These are phyloP conservation scores for Planococcus citri DNA, from an alignment of 1,140 invertebrate genomes.

Conservation along the genomic window DNA sequence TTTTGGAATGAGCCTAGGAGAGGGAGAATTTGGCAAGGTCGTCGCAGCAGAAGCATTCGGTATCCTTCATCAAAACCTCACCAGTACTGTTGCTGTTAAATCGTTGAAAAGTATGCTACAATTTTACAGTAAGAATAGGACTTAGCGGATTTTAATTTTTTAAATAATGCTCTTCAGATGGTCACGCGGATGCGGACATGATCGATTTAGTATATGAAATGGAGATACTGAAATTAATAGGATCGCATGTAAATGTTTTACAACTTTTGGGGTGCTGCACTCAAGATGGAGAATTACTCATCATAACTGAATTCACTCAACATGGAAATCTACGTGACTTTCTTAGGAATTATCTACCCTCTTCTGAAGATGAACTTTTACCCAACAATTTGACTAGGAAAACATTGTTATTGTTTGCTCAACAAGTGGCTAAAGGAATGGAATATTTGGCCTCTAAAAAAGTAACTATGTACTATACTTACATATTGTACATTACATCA, in stretches of 20 bases:
- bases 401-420: slow-evolving; percentile 91
- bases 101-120: slow-evolving; percentile 94
- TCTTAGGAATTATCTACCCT: slow-evolving; percentile 66
- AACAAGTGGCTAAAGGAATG: slow-evolving; percentile 94
- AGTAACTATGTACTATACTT: slow-evolving; percentile 43
- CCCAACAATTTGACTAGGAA: too few relatives aligned
- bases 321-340: slow-evolving; percentile 93
- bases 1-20: slow-evolving; percentile 72
- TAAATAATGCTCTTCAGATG: slow-evolving; percentile 47
- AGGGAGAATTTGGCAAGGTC: slow-evolving; percentile 91
- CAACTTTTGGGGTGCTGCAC: slow-evolving; percentile 94
- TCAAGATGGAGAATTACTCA: slow-evolving; percentile 83
- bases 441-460: slow-evolving; percentile 87
- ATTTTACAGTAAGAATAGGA: too few relatives aligned
- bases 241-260: slow-evolving; percentile 96
- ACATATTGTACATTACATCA: too few relatives aligned
- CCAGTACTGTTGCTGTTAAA: slow-evolving; percentile 85
- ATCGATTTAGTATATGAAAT: slow-evolving; percentile 93
- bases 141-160: too few relatives aligned
- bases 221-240: slow-evolving; percentile 99
- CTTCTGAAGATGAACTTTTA: too few relatives aligned
- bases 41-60: slow-evolving; percentile 68
- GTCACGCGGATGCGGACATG: slow-evolving; percentile 92
- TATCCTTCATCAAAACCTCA: slow-evolving; percentile 50
- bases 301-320: slow-evolving; percentile 93